These are phyloP conservation scores for Micromys minutus DNA, from an alignment of 2,113 vertebrate species.

Conservation along the genomic window DNA sequence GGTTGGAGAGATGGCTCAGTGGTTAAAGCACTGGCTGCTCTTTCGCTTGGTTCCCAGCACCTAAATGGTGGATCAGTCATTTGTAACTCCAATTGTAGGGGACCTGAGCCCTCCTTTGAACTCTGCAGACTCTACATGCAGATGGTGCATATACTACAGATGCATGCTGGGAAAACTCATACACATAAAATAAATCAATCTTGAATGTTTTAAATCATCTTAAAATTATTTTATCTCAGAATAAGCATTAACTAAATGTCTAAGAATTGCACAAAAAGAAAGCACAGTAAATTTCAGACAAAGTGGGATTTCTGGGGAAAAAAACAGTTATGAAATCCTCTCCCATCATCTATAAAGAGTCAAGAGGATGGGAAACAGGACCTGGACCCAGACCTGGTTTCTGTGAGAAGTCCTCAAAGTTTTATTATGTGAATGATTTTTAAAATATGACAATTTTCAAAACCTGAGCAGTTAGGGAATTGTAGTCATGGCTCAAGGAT, in stretches of 20 bases:
- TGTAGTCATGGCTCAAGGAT: constrained; percentile 12
- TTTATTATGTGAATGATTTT: neutral
- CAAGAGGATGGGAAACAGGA: neutral
- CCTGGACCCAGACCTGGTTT: neutral
- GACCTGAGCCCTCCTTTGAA: neutral
- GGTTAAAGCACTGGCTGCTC: neutral
- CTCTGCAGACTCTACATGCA: neutral
- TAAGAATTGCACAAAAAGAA: constrained; percentile 40
- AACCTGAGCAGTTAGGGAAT: neutral
- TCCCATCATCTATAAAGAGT: constrained; percentile 8
- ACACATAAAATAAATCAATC: neutral
- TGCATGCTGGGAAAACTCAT: neutral
- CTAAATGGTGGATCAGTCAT: neutral
- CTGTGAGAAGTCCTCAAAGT: constrained; percentile 25
- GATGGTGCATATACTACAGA: neutral
- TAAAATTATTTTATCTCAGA: constrained; percentile 34
- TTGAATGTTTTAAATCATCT: constrained; percentile 7
- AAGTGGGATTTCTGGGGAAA: neutral
- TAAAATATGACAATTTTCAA: constrained; percentile 1
- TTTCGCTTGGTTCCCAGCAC: neutral
- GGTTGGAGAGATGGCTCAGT: neutral
- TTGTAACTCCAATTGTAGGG: neutral
- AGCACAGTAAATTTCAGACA: constrained; percentile 49
- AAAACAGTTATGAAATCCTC: neutral
- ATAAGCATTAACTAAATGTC: constrained; percentile 17